Conservation (phyloP, 2,797 vertebrate genomes). For the Syngnathus rostellatus region DNA sequence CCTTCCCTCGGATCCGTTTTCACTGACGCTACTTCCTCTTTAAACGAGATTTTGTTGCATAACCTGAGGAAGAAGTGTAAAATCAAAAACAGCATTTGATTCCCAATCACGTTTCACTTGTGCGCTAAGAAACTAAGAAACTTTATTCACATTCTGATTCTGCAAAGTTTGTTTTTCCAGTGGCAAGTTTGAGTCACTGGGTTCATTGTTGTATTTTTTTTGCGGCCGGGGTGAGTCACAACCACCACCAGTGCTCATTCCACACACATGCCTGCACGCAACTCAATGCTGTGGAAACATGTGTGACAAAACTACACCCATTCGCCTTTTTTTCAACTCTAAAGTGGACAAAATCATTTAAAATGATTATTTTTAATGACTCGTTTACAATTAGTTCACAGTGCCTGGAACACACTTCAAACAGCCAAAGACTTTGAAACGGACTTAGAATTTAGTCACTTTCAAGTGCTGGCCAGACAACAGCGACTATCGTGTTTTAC, state of each 20-base stretch:
- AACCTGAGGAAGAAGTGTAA: background rate
- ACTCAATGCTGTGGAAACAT: constrained; percentile 12
- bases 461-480: too few relatives aligned
- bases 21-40: background rate
- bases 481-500: too few relatives aligned
- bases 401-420: too few relatives aligned
- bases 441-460: too few relatives aligned
- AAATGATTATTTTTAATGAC: too few relatives aligned
- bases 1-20: constrained; percentile 10
- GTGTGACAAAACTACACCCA: too few relatives aligned
- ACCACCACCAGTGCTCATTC: constrained; percentile 20
- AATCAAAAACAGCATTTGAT: background rate
- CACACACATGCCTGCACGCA: constrained; percentile 7
- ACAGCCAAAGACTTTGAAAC: too few relatives aligned
- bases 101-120: background rate
- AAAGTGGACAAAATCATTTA: too few relatives aligned
- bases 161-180: background rate
- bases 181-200: background rate
- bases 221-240: constrained; percentile 42
- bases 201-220: constrained; percentile 17
- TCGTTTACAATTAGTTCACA: too few relatives aligned
- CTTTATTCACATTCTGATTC: background rate
- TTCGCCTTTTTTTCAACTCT: too few relatives aligned
- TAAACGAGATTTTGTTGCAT: background rate
- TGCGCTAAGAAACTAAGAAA: background rate